Percentiles rank a stretch among this genome's conserved stretches.
These are phyloP conservation scores for Orbicella faveolata DNA, from an alignment of 64 coral and sea anemone genomes.

Conservation along the genomic window DNA sequence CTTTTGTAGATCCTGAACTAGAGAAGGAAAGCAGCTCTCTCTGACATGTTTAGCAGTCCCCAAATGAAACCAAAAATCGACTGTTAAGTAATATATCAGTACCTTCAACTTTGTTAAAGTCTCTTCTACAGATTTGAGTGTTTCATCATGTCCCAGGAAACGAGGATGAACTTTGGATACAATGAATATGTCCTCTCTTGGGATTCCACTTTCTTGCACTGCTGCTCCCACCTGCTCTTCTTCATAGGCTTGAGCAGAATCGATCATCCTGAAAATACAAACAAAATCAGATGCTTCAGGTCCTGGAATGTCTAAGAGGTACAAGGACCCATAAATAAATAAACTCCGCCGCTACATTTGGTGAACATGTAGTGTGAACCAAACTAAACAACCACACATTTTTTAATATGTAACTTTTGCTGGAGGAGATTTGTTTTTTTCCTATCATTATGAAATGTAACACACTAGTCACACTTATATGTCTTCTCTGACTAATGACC, in stretches of 20 bases:
- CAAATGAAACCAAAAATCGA: too few species aligned
- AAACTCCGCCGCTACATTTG: too few species aligned
- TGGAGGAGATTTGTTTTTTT: too few species aligned
- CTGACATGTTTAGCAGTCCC: too few species aligned
- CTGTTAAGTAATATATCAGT: not conserved
- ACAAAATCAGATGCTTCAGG: not conserved
- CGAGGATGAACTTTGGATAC: conserved; percentile 91
- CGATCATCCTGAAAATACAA: conserved; percentile 77
- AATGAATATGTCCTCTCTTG: conserved; percentile 85
- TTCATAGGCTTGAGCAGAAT: conserved; percentile 86
- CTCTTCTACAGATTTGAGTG: conserved; percentile 77
- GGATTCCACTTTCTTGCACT: conserved; percentile 66
- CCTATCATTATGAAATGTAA: too few species aligned
- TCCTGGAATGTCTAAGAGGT: not conserved
- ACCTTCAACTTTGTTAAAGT: conserved; percentile 79
- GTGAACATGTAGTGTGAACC: too few species aligned
- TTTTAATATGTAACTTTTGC: too few species aligned
- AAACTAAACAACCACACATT: too few species aligned
- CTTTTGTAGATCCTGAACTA: too few species aligned
- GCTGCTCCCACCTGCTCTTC: conserved; percentile 80
- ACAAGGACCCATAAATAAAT: not conserved
- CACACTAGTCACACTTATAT: too few species aligned
- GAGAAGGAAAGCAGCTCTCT: too few species aligned
- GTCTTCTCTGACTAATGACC: too few species aligned
- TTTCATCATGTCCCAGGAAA: conserved; percentile 77